A percentile compares a stretch with the other conserved stretches of the same genome.
Evolutionary conservation across 64 coral and sea anemone species (phyloP).

Genomic region (Stichodactyla helianthus): DNA sequence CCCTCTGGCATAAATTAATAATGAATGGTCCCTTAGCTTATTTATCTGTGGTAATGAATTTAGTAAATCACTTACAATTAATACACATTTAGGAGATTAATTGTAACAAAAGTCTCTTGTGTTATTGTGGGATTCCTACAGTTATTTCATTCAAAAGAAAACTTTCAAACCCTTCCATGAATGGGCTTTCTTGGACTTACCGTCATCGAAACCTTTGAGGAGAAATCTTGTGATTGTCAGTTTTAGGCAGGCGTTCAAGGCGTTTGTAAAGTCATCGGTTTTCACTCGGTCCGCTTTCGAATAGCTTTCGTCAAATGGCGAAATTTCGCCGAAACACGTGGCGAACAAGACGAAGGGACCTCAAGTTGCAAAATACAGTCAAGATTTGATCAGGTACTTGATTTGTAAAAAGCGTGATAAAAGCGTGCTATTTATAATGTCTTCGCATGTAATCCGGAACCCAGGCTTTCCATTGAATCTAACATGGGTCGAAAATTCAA

Average conservation of each 20-base stretch:
- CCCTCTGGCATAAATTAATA: too few species aligned
- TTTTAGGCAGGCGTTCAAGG: not conserved
- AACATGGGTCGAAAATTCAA: conserved; percentile 60
- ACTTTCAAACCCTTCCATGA: too few species aligned
- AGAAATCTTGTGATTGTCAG: not conserved
- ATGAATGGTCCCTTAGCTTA: too few species aligned
- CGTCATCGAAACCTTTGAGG: not conserved
- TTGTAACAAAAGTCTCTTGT: too few species aligned
- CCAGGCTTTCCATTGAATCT: conserved; percentile 66
- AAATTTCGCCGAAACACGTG: conserved; percentile 15
- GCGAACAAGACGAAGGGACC: not conserved
- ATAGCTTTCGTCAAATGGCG: not conserved
- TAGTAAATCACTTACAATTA: too few species aligned
- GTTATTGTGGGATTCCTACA: too few species aligned
- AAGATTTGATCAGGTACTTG: too few species aligned
- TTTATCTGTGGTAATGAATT: too few species aligned
- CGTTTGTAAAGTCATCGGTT: not conserved
- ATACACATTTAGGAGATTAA: too few species aligned
- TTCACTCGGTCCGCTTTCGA: not conserved
- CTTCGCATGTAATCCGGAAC: conserved; percentile 74
- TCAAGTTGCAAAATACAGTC: not conserved
- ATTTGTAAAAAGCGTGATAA: not conserved
- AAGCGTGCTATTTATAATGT: conserved; percentile 35
- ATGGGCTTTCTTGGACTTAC: too few species aligned
- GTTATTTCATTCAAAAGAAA: too few species aligned